Evolutionary conservation across 2,797 vertebrate genomes (phyloP), one percentile per base, ranked within the genome.

Genomic region (Amazona ochrocephala): DNA sequence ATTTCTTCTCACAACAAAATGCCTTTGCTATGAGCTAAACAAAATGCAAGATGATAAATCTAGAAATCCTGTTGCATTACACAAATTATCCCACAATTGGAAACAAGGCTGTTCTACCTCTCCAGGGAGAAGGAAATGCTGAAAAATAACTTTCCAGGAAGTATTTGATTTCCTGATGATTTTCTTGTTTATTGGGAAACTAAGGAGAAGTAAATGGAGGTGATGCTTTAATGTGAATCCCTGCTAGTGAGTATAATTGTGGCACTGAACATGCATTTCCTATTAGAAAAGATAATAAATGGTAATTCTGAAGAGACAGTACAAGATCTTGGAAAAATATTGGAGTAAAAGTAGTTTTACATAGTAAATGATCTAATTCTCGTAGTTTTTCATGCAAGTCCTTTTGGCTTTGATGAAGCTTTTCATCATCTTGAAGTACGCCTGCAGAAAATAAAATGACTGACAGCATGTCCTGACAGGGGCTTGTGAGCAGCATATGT

Each of bases 11-110:
- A 18, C 48, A 85, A 61, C 51, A 34, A 81, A 50, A 66, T 64
- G 16, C 11, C 83, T 87, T 73, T 87, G 87, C 85, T 83, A 66
- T 34, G 75, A 88, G 34, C 60, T 88, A 92, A 96, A 91, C 75
- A 94, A 93, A 97, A 73, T 4, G 7, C 56, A 45, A 94, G 68
- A 76, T 77, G 93, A 91, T 92, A 93, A 96, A 95, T 93, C 86
- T 90, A 87, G 39, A 89, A 77, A 87, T 94, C 48, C 67, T 81
- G 64, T 88, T 96, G 60, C 53, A 90, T 93, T 96, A 90, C 47
- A 88, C 73, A 95, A 92, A 95, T 97, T 96, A 96, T 84, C 60
- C 89, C 11, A 8, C 87, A 94, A 95, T 74, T 96, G 89, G 83
- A 89, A 96, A 92, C 86, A 96, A 93, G 81, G 80, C 51, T 90